These are phyloP conservation scores for Natrix natrix DNA, from an alignment of 2,797 vertebrate genomes.

Conservation along the genomic window DNA sequence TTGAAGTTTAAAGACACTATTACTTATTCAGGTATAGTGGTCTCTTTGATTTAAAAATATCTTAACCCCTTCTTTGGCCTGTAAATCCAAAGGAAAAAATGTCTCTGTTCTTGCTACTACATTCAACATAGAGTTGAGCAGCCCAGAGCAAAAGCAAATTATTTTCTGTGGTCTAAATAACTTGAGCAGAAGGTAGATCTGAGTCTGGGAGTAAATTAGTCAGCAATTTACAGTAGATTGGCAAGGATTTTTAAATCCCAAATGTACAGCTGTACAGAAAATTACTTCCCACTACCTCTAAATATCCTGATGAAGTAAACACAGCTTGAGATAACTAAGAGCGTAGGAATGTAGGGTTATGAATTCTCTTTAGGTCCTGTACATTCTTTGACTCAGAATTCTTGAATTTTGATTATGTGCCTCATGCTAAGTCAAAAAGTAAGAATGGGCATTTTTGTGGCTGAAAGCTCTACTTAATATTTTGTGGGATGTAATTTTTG, in stretches of 20 bases:
- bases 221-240: neutral
- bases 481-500: neutral
- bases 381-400: neutral
- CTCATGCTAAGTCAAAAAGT: neutral
- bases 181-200: neutral
- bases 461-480: neutral
- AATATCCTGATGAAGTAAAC: neutral
- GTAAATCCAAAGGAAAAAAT: neutral
- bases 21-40: neutral
- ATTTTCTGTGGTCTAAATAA: neutral
- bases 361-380: neutral
- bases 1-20: neutral
- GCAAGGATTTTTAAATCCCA: neutral
- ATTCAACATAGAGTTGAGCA: neutral
- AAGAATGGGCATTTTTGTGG: neutral
- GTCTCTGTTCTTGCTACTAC: no score
- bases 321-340: neutral
- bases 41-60: neutral
- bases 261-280: neutral
- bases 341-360: neutral
- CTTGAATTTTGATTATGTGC: neutral
- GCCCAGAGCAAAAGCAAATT: neutral
- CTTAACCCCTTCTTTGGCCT: neutral
- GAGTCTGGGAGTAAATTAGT: neutral
- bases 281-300: neutral